These are phyloP conservation scores for Keiferia lycopersicella DNA, from an alignment of 2,888 invertebrate genomes.

Conservation along the genomic window DNA sequence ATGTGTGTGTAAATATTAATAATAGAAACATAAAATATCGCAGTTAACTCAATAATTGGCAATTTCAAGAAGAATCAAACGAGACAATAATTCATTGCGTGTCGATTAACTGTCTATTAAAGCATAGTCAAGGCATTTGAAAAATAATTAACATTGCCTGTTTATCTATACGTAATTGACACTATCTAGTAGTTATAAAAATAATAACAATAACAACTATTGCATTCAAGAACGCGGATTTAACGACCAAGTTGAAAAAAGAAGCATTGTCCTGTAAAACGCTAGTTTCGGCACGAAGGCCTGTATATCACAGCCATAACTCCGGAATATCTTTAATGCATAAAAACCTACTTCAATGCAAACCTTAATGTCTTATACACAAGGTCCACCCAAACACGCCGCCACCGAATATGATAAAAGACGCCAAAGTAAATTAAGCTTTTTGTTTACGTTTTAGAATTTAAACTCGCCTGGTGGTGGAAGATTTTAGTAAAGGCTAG, in stretches of 20 bases:
- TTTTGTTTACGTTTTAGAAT: constrained; percentile 49
- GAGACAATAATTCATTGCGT: constrained; percentile 9
- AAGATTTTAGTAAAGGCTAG: constrained; percentile 29
- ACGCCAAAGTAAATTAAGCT: constrained; percentile 51
- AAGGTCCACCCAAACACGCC: constrained; percentile 42
- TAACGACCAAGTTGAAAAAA: constrained; percentile 68
- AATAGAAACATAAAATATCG: background rate
- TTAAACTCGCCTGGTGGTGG: constrained; percentile 47
- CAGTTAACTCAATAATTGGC: background rate
- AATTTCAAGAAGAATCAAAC: too few relatives aligned
- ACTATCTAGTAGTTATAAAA: background rate
- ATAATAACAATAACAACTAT: constrained; percentile 21
- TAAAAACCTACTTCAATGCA: constrained; percentile 42
- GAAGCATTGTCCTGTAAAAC: constrained; percentile 71
- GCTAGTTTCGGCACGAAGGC: constrained; percentile 77
- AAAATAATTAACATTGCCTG: background rate
- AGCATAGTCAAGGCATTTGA: background rate
- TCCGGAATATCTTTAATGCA: constrained; percentile 54
- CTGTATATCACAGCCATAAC: constrained; percentile 63
- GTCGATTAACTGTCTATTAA: background rate
- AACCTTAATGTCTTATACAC: constrained; percentile 41
- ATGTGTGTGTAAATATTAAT: background rate
- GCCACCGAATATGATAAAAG: constrained; percentile 33
- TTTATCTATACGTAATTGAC: constrained; percentile 16
- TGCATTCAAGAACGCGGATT: constrained; percentile 53